Percentiles rank a stretch among this genome's conserved stretches.
Conservation (phyloP, 2,113 vertebrate species). For the Hypanus sabinus region DNA sequence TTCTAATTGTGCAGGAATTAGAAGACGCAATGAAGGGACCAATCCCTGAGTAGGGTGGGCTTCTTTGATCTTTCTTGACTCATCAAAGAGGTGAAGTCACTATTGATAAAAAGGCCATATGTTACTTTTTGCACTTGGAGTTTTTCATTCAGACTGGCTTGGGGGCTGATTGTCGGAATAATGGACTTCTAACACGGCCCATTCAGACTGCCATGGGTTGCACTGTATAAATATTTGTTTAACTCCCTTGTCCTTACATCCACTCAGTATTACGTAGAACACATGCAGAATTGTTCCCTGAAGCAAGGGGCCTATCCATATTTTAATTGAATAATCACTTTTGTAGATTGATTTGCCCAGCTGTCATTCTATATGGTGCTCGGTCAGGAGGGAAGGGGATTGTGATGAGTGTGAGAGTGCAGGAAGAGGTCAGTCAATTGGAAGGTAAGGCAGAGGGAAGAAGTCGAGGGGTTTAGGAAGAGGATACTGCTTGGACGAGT, state of each 20-base stretch:
- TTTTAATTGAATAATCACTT: slow-evolving; percentile 33
- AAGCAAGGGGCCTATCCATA: neutral
- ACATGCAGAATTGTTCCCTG: neutral
- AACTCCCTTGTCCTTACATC: slow-evolving; percentile 24
- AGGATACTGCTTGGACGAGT: neutral
- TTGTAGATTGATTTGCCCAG: neutral
- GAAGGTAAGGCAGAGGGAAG: neutral
- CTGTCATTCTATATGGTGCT: neutral
- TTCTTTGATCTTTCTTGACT: neutral
- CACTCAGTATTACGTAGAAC: neutral
- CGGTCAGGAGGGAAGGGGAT: neutral
- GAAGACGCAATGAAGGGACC: neutral
- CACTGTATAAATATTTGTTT: slow-evolving; percentile 33
- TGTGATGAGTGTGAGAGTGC: neutral
- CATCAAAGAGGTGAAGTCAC: neutral
- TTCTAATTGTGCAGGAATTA: too few relatives aligned
- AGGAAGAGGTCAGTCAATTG: too few relatives aligned
- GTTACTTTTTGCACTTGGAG: neutral
- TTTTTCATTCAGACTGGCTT: slow-evolving; percentile 12
- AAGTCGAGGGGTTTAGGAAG: neutral
- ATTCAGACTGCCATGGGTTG: neutral
- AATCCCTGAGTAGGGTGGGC: neutral
- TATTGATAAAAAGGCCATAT: neutral
- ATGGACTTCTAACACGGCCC: neutral
- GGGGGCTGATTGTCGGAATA: neutral